Evolutionary conservation across 2,888 invertebrate genomes (phyloP).

Genomic region (Drosophila pseudotalamancana): DNA sequence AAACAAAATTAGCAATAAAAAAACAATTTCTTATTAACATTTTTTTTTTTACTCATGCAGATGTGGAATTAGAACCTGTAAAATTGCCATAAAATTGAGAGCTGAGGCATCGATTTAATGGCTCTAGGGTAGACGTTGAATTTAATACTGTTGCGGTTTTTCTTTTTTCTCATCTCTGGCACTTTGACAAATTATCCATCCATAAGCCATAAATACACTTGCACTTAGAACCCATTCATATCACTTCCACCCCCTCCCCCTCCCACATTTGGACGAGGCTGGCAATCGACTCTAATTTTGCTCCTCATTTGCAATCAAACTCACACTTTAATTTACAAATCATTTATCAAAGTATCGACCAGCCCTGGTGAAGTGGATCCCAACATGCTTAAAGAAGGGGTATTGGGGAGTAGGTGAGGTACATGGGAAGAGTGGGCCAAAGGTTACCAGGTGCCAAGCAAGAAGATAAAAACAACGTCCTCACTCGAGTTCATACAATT

Average conservation of each 20-base stretch:
- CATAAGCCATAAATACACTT: constrained; percentile 56
- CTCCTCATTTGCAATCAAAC: constrained; percentile 66
- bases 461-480: no score
- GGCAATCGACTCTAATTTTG: constrained; percentile 38
- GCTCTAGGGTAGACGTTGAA: constrained; percentile 1
- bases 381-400: no score
- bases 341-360: constrained; percentile 63
- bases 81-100: constrained; percentile 40
- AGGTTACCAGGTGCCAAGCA: no score
- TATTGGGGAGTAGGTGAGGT: no score
- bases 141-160: constrained; percentile 29
- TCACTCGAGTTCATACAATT: no score
- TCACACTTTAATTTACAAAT: constrained; percentile 72
- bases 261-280: not conserved
- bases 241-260: no score
- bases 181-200: constrained; percentile 57
- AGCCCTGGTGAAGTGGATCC: constrained; percentile 19
- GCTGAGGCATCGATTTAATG: constrained; percentile 16
- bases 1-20: no score
- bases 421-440: no score
- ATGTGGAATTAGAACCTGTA: constrained; percentile 19
- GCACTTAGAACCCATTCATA: constrained; percentile 33
- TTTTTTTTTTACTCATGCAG: no score
- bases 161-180: constrained; percentile 29
- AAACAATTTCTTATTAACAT: no score